A percentile compares a stretch with the other conserved stretches of the same genome.
phyloP scores from a whole-genome alignment of 2,113 vertebrate species.

The Catharus minimus region DNA sequence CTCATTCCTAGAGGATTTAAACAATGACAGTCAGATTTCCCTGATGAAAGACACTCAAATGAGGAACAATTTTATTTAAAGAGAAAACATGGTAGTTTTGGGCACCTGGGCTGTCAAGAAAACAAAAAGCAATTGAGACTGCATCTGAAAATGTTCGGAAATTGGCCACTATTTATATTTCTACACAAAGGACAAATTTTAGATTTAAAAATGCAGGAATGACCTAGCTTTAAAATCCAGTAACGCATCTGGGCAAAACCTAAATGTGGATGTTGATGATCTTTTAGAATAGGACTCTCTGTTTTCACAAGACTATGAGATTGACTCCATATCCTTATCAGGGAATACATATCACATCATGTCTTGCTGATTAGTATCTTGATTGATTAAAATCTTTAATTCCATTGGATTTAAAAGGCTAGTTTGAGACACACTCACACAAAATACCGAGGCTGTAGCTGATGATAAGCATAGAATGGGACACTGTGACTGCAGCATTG shows the following conservation, averaged over 20 bases:
- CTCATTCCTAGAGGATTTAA: constrained; percentile 30
- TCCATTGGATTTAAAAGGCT: constrained; percentile 5
- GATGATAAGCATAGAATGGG: not conserved
- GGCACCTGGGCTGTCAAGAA: not conserved
- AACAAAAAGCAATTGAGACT: not conserved
- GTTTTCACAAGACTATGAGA: not conserved
- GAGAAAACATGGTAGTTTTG: not conserved
- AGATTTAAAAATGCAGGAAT: not conserved
- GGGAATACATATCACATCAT: not conserved
- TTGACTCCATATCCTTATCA: not conserved
- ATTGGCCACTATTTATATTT: not conserved
- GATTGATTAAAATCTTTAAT: constrained; percentile 28
- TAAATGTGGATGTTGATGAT: not conserved
- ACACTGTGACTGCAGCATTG: not conserved
- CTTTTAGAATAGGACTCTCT: not conserved
- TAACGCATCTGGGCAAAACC: not conserved
- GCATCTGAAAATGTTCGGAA: not conserved
- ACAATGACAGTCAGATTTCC: constrained; percentile 19
- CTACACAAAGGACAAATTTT: not conserved
- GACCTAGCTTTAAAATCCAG: not conserved
- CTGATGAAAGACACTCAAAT: not conserved
- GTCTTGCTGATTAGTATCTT: not conserved
- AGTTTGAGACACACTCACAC: not conserved
- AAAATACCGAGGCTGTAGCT: not conserved
- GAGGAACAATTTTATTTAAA: not conserved